These are phyloP conservation scores for Cygnus atratus DNA, from an alignment of 2,113 vertebrate genomes.

Conservation along the genomic window DNA sequence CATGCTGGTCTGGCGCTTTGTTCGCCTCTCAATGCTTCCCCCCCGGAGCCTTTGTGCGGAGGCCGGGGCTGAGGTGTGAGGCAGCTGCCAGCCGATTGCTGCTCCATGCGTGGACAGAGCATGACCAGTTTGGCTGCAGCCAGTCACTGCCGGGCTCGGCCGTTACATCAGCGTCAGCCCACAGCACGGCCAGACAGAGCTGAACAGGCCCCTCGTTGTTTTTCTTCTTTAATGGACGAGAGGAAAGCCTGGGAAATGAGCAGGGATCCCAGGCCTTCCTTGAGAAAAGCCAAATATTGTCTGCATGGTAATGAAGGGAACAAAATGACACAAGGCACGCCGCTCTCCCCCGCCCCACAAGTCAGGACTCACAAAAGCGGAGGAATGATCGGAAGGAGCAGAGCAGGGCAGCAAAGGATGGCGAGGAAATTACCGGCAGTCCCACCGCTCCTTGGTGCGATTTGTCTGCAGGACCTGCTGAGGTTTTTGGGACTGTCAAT, in stretches of 20 bases:
- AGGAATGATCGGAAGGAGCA: not conserved
- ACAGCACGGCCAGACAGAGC: slow-evolving; percentile 60
- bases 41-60: slow-evolving; percentile 70
- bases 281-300: slow-evolving; percentile 70
- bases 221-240: slow-evolving; percentile 53
- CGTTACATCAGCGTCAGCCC: slow-evolving; percentile 80
- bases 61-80: slow-evolving; percentile 71
- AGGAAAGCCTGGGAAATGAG: slow-evolving; percentile 75
- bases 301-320: slow-evolving; percentile 54
- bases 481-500: not conserved
- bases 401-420: not conserved
- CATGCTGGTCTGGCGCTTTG: slow-evolving; percentile 81
- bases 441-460: not conserved
- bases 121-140: slow-evolving; percentile 81
- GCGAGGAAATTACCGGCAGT: not conserved
- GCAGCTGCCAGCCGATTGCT: slow-evolving; percentile 71
- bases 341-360: not conserved
- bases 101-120: slow-evolving; percentile 75
- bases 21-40: slow-evolving; percentile 70
- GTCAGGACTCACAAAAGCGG: not conserved
- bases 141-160: slow-evolving; percentile 71
- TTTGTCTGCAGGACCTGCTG: not conserved
- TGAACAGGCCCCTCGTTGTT: slow-evolving; percentile 70
- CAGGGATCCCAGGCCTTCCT: slow-evolving; percentile 59
- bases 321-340: not conserved